Base-by-base conservation (phyloP, 1,140 invertebrate species). In the Acromyrmex heyeri region DNA sequence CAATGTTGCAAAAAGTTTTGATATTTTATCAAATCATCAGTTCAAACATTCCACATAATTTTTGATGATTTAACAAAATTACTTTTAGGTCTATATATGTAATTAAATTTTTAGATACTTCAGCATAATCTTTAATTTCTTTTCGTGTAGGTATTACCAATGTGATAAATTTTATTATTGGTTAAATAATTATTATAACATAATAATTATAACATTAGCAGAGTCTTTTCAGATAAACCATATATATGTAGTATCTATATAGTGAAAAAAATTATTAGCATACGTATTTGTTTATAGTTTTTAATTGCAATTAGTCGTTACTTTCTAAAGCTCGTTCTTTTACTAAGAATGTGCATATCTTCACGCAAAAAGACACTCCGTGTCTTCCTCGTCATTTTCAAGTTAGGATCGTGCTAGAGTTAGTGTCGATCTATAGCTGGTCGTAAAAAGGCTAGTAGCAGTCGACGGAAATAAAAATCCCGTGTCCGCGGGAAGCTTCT, bases 401-500 rank as follows among this genome's bases (percentile, higher is more conserved):
- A 73, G 12, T 50, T 24, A 6, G 48, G 8, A 55, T 65, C 77
- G 30, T 10, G 6, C 7, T 27, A 38, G 27, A 73, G 27, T 4
- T 10, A 34, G 34, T 48, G 34, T 86, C 75, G 27, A 55, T 64
- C 30, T 76, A 44, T 44, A 62, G 8, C n/a, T 14, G 50, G 10
- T 14, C 8, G 30, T 34, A 48, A 55, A 48, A 75, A 44, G 73
- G 27, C n/a, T 21, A 64, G 24, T 16, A 3, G 65, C 38, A 53
- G 50, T 67, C 69, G 50, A 59, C 34, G n/a, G 30, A 65, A 86
- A 61, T 85, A 72, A 76, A 24, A 67, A 88, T 78, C 44, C 53
- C 55, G 77, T 70, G 64, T 91, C 90, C 78, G 87, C 87, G 90
- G 86, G 82, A 90, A 65, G 86, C 89, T 89, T 93, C 90, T 92